These are phyloP conservation scores for Tiliacea citrago DNA, from an alignment of 2,888 invertebrate genomes.

Conservation along the genomic window DNA sequence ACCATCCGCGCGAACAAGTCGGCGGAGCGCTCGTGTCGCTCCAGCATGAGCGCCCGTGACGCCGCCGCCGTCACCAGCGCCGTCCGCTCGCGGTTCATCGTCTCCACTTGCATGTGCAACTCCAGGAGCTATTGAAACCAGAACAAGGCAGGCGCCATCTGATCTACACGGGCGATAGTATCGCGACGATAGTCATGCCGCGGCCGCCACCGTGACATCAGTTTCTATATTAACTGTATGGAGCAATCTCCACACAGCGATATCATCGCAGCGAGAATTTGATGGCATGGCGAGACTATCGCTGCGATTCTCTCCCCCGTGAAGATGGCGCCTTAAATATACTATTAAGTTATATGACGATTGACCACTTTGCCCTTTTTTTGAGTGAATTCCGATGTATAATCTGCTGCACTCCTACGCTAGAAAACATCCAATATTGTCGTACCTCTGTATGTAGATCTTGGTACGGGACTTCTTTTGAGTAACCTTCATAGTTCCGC, in stretches of 20 bases:
- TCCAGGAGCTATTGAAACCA: constrained; percentile 76
- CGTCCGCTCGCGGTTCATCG: constrained; percentile 80
- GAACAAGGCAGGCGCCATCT: neutral
- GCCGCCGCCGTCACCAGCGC: constrained; percentile 83
- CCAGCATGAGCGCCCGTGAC: constrained; percentile 85
- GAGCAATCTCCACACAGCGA: too few species aligned
- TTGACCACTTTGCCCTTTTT: neutral
- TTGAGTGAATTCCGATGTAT: neutral
- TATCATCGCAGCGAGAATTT: too few species aligned
- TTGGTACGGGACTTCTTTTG: constrained; percentile 79
- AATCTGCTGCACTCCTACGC: neutral
- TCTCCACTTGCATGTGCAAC: constrained; percentile 84
- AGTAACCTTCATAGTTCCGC: constrained; percentile 81
- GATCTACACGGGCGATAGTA: too few species aligned
- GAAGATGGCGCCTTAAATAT: too few species aligned
- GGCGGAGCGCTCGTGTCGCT: constrained; percentile 85
- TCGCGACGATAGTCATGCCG: too few species aligned
- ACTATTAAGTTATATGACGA: neutral
- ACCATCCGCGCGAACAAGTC: constrained; percentile 81
- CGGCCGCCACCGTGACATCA: too few species aligned
- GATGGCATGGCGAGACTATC: too few species aligned
- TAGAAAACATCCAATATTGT: neutral
- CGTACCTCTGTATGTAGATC: constrained; percentile 82
- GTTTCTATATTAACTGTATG: too few species aligned
- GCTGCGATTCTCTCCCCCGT: too few species aligned